Base-by-base conservation (phyloP, 2,888 invertebrate genomes). In the Criorhina ranunculi region DNA sequence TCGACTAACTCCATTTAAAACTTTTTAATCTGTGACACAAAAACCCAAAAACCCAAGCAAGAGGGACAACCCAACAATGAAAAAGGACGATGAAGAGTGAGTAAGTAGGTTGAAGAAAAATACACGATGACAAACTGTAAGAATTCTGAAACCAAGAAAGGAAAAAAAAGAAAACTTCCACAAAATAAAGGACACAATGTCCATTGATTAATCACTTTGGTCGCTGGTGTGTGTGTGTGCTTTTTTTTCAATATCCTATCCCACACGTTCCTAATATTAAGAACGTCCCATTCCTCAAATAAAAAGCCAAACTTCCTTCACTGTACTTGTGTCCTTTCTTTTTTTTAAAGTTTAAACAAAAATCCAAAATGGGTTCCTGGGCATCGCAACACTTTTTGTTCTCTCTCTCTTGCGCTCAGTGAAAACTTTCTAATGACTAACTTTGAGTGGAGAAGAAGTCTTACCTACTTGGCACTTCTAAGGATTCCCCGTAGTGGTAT, bases 1-100 rank as follows among this genome's bases (percentile, higher is more conserved):
- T 85, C 85, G 85, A 80, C 80, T 85, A 75, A 85, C 80, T 85
- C 85, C 85, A 85, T 85, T 85, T 85, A 85, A 85, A 85, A 85
- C 85, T 85, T 85, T 85, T 85, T 85, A 85, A 85, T 85, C 85
- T 85, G 85, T 85, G 80, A 85, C 75, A 80, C 85, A 80, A 80
- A 79, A 75, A 64, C 75, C 62, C 62, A 42, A 67, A 70, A 81
- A 72, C 24, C 49, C 33, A 76, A 59, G 49, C 35, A 9, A 33
- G 33, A 70, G 44, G 67, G 66, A 35, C 67, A 75, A 29, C 42
- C 55, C 59, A 76, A 67, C 49, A 76, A 60, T 46, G 12, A 7
- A 46, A 37, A 33, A 51, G 46, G n/a, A 31, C 42, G 17, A 31
- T 33, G 17, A 40, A 42, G 49, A 49, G 29, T 42, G 51, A 67